A percentile compares a stretch with the other conserved stretches of the same genome.
Conservation (phyloP, 2,797 vertebrate species). For the Apodemus agrarius region DNA sequence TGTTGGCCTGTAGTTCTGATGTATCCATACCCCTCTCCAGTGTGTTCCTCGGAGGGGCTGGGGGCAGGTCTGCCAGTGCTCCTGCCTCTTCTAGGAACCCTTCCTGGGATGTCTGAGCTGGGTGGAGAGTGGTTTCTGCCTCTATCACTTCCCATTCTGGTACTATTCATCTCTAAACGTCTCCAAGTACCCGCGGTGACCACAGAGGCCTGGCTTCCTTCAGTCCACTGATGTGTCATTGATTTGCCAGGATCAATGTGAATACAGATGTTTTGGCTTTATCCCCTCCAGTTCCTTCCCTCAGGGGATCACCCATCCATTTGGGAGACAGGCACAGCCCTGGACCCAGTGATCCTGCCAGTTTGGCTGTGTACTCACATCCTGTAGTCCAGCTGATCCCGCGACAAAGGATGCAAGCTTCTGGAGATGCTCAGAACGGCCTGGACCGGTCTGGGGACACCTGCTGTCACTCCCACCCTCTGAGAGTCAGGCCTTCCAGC, state of each 20-base stretch:
- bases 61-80: neutral
- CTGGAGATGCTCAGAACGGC: neutral
- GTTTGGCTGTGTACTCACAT: neutral
- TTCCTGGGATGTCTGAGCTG: neutral
- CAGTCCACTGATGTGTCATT: neutral
- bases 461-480: neutral
- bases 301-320: neutral
- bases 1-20: neutral
- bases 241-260: neutral
- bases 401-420: neutral
- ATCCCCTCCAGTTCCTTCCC: neutral
- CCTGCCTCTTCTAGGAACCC: constrained; percentile 14
- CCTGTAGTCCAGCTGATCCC: neutral
- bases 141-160: neutral
- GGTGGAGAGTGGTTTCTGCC: neutral
- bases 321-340: neutral
- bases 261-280: neutral
- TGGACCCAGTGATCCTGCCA: neutral
- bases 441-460: neutral
- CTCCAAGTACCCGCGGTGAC: neutral
- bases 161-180: neutral
- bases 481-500: neutral
- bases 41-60: neutral
- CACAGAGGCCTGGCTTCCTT: neutral
- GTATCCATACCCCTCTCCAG: neutral